Conservation (phyloP, 2,888 invertebrate species). For the Mimumesa dahlbomi region DNA sequence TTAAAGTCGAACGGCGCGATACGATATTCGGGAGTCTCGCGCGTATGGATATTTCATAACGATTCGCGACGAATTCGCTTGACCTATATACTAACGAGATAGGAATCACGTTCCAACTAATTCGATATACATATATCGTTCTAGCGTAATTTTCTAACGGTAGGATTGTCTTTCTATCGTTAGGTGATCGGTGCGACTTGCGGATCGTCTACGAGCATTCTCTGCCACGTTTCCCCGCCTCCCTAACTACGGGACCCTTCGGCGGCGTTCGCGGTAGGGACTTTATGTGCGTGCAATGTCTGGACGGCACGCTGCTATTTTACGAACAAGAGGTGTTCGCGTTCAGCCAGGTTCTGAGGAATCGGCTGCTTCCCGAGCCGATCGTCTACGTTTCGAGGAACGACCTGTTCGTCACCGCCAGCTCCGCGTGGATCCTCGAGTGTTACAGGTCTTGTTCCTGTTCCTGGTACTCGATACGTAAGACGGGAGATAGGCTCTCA, state of each 20-base stretch:
- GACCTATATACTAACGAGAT: too few relatives aligned
- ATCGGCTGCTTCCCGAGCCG: constrained; percentile 91
- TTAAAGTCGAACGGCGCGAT: constrained; percentile 20
- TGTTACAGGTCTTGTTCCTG: constrained; percentile 88
- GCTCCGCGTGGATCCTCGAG: constrained; percentile 91
- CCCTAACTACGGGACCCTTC: constrained; percentile 91
- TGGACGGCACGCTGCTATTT: constrained; percentile 94
- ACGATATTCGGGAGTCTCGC: too few relatives aligned
- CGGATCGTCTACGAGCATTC: constrained; percentile 90
- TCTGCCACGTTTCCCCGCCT: constrained; percentile 88
- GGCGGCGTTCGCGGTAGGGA: constrained; percentile 92
- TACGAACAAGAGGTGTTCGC: constrained; percentile 96
- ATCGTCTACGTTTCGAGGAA: constrained; percentile 89
- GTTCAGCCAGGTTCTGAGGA: constrained; percentile 90
- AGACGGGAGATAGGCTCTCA: too few relatives aligned
- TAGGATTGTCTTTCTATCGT: too few relatives aligned
- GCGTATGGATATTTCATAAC: too few relatives aligned
- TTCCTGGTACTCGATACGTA: too few relatives aligned
- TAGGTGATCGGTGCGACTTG: constrained; percentile 88
- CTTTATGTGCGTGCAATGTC: constrained; percentile 93
- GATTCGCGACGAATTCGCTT: too few relatives aligned
- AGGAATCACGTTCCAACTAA: too few relatives aligned
- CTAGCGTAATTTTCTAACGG: too few relatives aligned
- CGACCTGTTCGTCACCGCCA: constrained; percentile 92
- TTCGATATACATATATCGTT: too few relatives aligned